Evolutionary conservation across 2,888 invertebrate species (phyloP).

Genomic region (Mimachlamys varia): DNA sequence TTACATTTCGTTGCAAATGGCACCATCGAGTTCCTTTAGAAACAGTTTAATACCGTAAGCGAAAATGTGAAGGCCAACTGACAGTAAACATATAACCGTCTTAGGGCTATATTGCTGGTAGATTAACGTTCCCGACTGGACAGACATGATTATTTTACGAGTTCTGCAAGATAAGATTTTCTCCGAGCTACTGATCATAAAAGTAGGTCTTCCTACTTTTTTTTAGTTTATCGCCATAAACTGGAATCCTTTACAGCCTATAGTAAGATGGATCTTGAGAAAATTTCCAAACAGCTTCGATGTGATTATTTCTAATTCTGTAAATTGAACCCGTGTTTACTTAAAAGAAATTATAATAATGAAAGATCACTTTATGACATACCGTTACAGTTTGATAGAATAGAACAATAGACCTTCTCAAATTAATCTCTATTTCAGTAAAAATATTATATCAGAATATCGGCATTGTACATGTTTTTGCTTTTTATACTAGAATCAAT

Average conservation of each 20-base stretch:
- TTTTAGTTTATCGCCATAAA: not conserved
- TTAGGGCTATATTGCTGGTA: not conserved
- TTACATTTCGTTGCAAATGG: not conserved
- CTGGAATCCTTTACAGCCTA: not conserved
- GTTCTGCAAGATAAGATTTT: constrained; percentile 25
- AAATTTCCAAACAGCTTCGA: not conserved
- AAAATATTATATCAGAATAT: too few species aligned
- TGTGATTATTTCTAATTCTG: not conserved
- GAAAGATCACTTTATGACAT: too few species aligned
- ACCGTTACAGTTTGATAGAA: too few species aligned
- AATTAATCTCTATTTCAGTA: too few species aligned
- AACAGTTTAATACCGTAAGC: not conserved
- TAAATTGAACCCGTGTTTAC: not conserved
- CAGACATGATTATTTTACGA: not conserved
- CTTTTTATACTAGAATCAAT: too few species aligned
- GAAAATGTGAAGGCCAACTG: constrained; percentile 16
- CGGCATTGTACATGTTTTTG: too few species aligned
- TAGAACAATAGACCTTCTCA: too few species aligned
- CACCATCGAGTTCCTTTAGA: not conserved
- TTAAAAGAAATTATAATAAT: too few species aligned
- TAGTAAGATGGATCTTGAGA: not conserved
- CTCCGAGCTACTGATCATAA: constrained; percentile 8
- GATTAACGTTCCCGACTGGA: constrained; percentile 2
- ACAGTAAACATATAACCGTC: constrained; percentile 18
- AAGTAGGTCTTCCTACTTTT: not conserved